Conservation (phyloP, 2,113 vertebrate genomes). For the human (Homo sapiens) region DNA sequence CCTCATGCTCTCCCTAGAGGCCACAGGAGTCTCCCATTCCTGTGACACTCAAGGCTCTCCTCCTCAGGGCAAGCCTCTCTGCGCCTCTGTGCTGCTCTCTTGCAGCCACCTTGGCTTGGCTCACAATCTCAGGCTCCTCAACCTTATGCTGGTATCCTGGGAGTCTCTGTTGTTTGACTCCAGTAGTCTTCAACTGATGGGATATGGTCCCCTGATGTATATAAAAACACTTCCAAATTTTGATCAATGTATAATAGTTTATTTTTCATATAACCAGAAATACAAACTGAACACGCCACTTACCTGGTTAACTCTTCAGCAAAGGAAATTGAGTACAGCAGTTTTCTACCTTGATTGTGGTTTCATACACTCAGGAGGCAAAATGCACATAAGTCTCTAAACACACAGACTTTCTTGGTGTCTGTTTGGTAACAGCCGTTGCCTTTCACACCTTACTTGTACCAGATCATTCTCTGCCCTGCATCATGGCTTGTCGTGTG, state of each 20-base stretch:
- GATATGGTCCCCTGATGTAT: too few species aligned
- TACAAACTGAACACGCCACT: neutral
- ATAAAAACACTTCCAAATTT: neutral
- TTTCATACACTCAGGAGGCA: neutral
- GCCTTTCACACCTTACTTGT: neutral
- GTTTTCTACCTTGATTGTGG: neutral
- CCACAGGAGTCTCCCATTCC: neutral
- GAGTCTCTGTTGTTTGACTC: neutral
- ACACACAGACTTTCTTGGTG: too few species aligned
- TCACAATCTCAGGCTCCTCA: neutral
- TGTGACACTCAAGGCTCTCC: neutral
- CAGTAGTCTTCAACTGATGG: neutral
- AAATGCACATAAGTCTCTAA: neutral
- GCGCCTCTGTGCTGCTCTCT: neutral
- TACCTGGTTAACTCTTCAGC: neutral
- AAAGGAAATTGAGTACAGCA: neutral
- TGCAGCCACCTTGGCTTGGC: neutral
- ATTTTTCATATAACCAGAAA: neutral
- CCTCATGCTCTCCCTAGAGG: neutral
- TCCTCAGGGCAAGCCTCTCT: neutral
- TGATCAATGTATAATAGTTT: neutral
- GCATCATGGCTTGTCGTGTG: rapidly evolving
- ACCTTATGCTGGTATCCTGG: neutral
- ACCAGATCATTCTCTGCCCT: neutral
- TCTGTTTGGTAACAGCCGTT: neutral